Evolutionary conservation across 2,113 vertebrate species (phyloP).

Genomic region (Urocolius indicus): DNA sequence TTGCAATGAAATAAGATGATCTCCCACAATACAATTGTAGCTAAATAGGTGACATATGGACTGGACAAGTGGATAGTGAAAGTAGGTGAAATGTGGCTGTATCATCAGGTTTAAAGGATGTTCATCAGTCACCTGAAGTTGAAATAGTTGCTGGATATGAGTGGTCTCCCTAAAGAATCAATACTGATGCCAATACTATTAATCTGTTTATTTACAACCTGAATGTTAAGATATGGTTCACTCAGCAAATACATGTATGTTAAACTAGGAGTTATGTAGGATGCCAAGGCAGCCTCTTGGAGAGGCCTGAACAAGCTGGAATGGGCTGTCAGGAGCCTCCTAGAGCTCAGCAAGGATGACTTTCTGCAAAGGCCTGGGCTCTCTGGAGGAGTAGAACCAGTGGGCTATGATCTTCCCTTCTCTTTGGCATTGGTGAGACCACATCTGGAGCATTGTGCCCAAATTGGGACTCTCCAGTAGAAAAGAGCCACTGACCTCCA

Average conservation of each 20-base stretch:
- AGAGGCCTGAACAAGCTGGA: neutral
- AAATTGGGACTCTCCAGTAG: neutral
- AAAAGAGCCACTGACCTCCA: neutral
- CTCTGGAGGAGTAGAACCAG: neutral
- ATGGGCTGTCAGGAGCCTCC: neutral
- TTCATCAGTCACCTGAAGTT: neutral
- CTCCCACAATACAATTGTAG: neutral
- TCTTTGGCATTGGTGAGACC: neutral
- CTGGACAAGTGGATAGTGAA: neutral
- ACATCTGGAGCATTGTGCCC: neutral
- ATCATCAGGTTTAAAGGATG: neutral
- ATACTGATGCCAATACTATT: neutral
- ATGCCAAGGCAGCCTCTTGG: neutral
- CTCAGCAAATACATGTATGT: neutral
- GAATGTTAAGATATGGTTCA: neutral
- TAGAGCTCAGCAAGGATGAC: neutral
- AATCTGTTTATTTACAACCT: neutral
- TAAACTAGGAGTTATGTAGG: neutral
- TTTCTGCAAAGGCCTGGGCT: neutral
- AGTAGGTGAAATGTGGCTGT: neutral
- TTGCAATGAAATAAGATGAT: neutral
- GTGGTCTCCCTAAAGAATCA: neutral
- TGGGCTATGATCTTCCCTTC: neutral
- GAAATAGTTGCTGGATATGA: neutral
- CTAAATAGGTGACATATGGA: neutral